Percentiles rank a stretch among this genome's conserved stretches.
Evolutionary conservation across 2,797 vertebrate genomes (phyloP).

Genomic region (Eulemur coronatus): DNA sequence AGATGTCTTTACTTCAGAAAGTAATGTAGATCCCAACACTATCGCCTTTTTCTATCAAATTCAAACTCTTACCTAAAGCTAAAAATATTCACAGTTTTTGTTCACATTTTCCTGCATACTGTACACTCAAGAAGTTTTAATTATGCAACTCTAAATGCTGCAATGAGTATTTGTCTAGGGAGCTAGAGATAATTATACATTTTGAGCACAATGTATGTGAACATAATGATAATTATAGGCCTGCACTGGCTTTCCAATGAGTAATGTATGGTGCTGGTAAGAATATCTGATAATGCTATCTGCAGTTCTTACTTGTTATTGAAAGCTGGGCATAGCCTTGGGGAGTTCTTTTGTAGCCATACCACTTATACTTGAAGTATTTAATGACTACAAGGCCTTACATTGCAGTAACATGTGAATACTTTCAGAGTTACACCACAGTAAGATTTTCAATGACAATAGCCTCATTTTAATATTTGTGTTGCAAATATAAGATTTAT

Average conservation of each 20-base stretch:
- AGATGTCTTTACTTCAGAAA: background rate
- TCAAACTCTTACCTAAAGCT: slow-evolving; percentile 25
- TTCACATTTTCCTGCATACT: slow-evolving; percentile 30
- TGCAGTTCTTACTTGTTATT: slow-evolving; percentile 39
- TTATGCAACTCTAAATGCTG: slow-evolving; percentile 44
- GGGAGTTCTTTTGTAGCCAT: background rate
- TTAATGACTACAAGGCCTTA: slow-evolving; percentile 25
- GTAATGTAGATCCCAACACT: background rate
- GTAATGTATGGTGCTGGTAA: background rate
- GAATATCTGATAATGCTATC: slow-evolving; percentile 52
- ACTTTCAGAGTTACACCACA: background rate
- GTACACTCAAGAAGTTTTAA: slow-evolving; percentile 41
- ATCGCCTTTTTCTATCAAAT: background rate
- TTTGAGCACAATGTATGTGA: slow-evolving; percentile 65
- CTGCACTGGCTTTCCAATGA: slow-evolving; percentile 46
- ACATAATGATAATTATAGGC: slow-evolving; percentile 62
- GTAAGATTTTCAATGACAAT: slow-evolving; percentile 25
- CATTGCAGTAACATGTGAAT: background rate
- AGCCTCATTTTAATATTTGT: background rate
- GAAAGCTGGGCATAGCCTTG: background rate
- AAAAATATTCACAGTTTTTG: slow-evolving; percentile 39
- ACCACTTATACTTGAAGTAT: background rate
- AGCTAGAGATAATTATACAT: slow-evolving; percentile 67
- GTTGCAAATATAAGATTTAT: slow-evolving; percentile 23
- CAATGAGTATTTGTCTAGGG: slow-evolving; percentile 23